phyloP scores from a whole-genome alignment of 2,113 vertebrate genomes.

The Xyliphius kryptos region DNA sequence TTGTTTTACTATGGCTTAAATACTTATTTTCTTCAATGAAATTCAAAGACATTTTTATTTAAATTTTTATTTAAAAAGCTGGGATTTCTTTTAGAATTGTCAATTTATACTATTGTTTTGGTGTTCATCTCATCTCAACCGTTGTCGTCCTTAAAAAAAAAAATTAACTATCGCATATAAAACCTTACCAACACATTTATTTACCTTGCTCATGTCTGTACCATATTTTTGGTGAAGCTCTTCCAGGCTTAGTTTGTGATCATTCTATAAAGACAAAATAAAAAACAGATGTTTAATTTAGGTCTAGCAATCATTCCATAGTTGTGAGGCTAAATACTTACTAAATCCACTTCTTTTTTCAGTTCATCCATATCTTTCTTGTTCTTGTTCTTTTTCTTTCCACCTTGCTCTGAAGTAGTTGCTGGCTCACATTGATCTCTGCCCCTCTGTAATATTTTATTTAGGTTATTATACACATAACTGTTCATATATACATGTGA shows the following conservation, averaged over 20 bases:
- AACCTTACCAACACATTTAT: background rate
- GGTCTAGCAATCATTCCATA: background rate
- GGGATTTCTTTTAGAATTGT: no score
- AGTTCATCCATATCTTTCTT: conserved; percentile 44
- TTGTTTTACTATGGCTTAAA: no score
- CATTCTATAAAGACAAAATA: conserved; percentile 60
- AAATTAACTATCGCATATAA: no score
- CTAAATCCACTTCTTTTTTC: conserved; percentile 46
- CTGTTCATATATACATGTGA: no score
- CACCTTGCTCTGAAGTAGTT: conserved; percentile 36
- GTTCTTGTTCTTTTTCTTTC: conserved; percentile 40
- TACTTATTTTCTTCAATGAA: background rate
- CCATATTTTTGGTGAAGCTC: conserved; percentile 81
- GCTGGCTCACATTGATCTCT: conserved; percentile 38
- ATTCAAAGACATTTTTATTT: no score
- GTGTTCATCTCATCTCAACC: no score
- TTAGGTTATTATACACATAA: no score
- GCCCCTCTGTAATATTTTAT: conserved; percentile 17
- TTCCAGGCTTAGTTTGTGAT: conserved; percentile 80
- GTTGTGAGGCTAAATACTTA: conserved; percentile 27
- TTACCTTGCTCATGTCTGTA: conserved; percentile 76
- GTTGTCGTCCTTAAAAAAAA: no score
- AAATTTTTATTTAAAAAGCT: no score
- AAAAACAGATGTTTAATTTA: background rate
- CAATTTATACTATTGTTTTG: no score